Evolutionary conservation across 1,140 invertebrate genomes (phyloP).

Genomic region (Saxidomus purpurata): DNA sequence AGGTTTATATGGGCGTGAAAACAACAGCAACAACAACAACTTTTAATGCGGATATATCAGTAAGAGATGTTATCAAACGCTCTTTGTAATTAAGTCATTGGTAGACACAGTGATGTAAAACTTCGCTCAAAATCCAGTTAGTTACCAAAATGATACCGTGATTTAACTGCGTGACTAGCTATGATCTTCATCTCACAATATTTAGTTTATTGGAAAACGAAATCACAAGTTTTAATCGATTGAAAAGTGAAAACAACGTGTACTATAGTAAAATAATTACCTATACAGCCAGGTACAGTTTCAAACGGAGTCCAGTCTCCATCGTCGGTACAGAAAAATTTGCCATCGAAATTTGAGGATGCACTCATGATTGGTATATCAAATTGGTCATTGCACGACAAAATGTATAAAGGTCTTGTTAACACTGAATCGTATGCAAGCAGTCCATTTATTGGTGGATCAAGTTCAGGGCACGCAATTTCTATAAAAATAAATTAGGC

Average conservation of each 20-base stretch:
- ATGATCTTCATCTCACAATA: too few species aligned
- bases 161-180: too few species aligned
- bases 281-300: slow-evolving; percentile 35
- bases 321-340: slow-evolving; percentile 27
- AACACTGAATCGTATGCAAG: slow-evolving; percentile 11
- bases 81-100: too few species aligned
- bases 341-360: slow-evolving; percentile 23
- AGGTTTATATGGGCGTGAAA: too few species aligned
- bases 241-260: not conserved
- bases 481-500: not conserved
- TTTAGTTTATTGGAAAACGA: too few species aligned
- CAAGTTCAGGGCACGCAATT: slow-evolving; percentile 24
- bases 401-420: slow-evolving; percentile 15
- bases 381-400: slow-evolving; percentile 37
- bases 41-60: too few species aligned
- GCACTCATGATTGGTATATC: not conserved
- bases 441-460: slow-evolving; percentile 42
- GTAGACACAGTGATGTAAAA: too few species aligned
- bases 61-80: too few species aligned
- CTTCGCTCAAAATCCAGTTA: too few species aligned
- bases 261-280: not conserved
- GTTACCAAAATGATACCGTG: too few species aligned
- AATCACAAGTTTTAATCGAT: too few species aligned
- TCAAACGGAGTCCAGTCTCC: slow-evolving; percentile 45
- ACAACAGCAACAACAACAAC: too few species aligned